A percentile compares a stretch with the other conserved stretches of the same genome.
Conservation (phyloP, 1,140 invertebrate species). For the Apocrypta bakeri region DNA sequence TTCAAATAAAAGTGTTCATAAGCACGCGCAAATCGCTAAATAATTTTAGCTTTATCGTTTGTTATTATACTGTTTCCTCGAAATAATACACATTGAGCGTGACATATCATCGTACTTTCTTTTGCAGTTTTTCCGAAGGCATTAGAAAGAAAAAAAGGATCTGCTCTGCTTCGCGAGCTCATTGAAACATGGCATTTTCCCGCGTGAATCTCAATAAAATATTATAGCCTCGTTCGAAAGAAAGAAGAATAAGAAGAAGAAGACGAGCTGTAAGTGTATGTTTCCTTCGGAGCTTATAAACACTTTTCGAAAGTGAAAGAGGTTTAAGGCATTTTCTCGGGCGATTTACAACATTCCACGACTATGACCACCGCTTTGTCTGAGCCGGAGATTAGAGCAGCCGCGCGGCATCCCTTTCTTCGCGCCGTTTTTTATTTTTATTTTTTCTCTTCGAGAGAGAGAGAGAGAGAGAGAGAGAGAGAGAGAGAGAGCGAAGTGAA, state of each 20-base stretch:
- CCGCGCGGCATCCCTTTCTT: slow-evolving; percentile 2
- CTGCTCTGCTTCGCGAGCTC: no score
- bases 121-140: no score
- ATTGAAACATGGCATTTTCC: no score
- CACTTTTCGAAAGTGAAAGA: slow-evolving; percentile 37
- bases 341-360: slow-evolving; percentile 45
- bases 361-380: slow-evolving; percentile 41
- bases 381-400: slow-evolving; percentile 16
- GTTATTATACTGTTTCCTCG: no score
- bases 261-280: neutral
- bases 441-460: neutral
- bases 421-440: neutral
- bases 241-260: neutral
- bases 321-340: slow-evolving; percentile 27
- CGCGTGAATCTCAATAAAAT: neutral
- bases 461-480: neutral
- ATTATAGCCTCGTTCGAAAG: neutral
- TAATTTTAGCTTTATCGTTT: no score
- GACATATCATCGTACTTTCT: no score
- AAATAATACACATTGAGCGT: no score
- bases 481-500: neutral
- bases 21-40: no score
- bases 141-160: no score
- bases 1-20: no score
- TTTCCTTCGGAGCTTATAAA: slow-evolving; percentile 17